These are phyloP conservation scores for Cotesia typhae DNA, from an alignment of 1,140 invertebrate species.

Conservation along the genomic window DNA sequence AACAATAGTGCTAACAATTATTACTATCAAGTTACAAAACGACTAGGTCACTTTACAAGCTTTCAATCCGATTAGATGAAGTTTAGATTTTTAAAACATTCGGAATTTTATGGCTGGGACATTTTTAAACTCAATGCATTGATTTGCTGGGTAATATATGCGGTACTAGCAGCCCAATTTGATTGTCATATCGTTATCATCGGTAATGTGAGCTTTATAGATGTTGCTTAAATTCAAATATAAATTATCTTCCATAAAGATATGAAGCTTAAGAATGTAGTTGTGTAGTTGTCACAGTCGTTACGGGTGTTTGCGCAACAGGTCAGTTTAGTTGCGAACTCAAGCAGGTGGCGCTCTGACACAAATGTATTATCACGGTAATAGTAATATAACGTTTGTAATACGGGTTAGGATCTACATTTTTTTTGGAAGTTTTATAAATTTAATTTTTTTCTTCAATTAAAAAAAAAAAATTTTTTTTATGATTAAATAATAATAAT, in stretches of 20 bases:
- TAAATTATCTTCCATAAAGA: neutral
- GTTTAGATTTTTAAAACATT: neutral
- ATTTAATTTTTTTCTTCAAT: too few relatives aligned
- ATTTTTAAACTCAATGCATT: neutral
- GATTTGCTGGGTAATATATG: too few relatives aligned
- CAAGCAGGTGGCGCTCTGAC: conserved; percentile 50
- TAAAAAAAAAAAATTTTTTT: too few relatives aligned
- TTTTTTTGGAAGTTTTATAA: neutral
- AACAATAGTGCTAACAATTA: too few relatives aligned
- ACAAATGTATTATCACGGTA: conserved; percentile 44
- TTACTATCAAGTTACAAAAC: too few relatives aligned
- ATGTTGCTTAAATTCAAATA: neutral
- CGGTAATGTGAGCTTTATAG: too few relatives aligned
- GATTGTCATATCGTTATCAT: too few relatives aligned
- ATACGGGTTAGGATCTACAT: conserved; percentile 14
- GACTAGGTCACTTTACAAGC: neutral
- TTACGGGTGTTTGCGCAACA: conserved; percentile 45
- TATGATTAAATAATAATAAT: too few relatives aligned
- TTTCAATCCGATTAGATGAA: too few relatives aligned
- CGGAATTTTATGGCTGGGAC: neutral
- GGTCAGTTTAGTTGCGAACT: conserved; percentile 22
- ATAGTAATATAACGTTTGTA: conserved; percentile 4
- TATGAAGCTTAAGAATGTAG: too few relatives aligned
- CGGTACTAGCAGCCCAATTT: too few relatives aligned
- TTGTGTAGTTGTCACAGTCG: conserved; percentile 8